Percentiles rank a stretch among this genome's conserved stretches.
These are phyloP conservation scores for Cyprinodon tularosa DNA, from an alignment of 2,113 vertebrate genomes.

Conservation along the genomic window DNA sequence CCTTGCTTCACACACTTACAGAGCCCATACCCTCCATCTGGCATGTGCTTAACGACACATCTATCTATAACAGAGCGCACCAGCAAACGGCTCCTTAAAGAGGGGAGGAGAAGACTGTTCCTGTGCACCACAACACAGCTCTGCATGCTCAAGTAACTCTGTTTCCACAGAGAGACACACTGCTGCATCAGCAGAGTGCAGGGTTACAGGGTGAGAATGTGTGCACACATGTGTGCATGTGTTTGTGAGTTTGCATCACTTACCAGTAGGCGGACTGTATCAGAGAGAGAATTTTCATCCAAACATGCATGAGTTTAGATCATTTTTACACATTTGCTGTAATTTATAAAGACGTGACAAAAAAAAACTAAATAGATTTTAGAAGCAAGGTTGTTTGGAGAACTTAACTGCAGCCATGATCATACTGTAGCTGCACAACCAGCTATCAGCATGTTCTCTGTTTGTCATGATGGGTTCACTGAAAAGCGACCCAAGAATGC, in stretches of 20 bases:
- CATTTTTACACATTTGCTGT: slow-evolving; percentile 11
- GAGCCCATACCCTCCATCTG: slow-evolving; percentile 40
- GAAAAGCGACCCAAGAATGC: no score
- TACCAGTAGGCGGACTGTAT: slow-evolving; percentile 51
- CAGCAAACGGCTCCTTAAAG: slow-evolving; percentile 20
- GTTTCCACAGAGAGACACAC: slow-evolving; percentile 37
- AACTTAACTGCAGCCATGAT: no score
- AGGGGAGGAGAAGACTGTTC: slow-evolving; percentile 18
- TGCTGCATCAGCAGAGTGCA: slow-evolving; percentile 61
- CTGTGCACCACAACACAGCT: slow-evolving; percentile 24
- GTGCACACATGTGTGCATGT: slow-evolving; percentile 8
- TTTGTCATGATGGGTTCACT: no score
- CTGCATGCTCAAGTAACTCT: slow-evolving; percentile 41
- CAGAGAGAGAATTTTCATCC: slow-evolving; percentile 23
- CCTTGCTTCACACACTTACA: slow-evolving; percentile 2
- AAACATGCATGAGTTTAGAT: slow-evolving; percentile 11
- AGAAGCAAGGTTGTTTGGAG: no score
- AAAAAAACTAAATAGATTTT: no score
- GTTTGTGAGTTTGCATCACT: slow-evolving; percentile 22
- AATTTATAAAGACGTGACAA: no score
- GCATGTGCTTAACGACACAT: slow-evolving; percentile 24
- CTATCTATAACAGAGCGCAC: slow-evolving; percentile 24
- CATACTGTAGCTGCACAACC: no score
- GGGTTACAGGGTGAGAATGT: slow-evolving; percentile 49
- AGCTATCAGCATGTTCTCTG: no score